phyloP scores from a whole-genome alignment of 2,888 invertebrate species.

The Dinocampus coccinellae region DNA sequence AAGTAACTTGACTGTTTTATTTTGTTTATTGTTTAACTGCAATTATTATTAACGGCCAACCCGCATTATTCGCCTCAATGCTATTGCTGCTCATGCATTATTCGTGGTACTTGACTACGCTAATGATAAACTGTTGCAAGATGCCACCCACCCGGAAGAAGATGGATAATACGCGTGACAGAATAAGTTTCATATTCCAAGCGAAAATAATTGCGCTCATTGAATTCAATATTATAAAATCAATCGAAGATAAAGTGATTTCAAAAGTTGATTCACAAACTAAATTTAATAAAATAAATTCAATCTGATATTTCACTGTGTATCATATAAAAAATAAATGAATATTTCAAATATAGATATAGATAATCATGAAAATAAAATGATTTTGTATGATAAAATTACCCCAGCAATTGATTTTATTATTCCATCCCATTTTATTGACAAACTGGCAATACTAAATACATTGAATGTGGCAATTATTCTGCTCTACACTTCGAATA shows the following conservation, averaged over 20 bases:
- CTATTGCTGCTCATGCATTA: neutral
- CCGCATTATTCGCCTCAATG: slow-evolving; percentile 9
- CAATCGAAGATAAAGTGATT: neutral
- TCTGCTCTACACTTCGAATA: slow-evolving; percentile 16
- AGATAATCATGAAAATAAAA: neutral
- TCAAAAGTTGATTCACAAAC: neutral
- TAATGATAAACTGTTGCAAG: neutral
- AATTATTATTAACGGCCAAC: neutral
- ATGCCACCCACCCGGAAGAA: neutral
- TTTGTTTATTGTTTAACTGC: neutral
- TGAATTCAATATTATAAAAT: neutral
- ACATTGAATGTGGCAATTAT: neutral
- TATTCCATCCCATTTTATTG: slow-evolving; percentile 44
- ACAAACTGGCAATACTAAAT: too few species aligned
- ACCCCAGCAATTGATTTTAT: slow-evolving; percentile 47
- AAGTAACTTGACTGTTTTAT: slow-evolving; percentile 30
- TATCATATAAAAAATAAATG: neutral
- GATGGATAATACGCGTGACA: neutral
- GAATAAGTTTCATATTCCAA: neutral
- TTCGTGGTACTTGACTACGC: neutral
- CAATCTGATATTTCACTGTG: neutral
- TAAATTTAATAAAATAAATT: neutral
- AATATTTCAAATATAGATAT: neutral
- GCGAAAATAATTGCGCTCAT: neutral
- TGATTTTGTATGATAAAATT: slow-evolving; percentile 23